phyloP scores from a whole-genome alignment of 2,888 invertebrate genomes.

The Pedicia rivosa region DNA sequence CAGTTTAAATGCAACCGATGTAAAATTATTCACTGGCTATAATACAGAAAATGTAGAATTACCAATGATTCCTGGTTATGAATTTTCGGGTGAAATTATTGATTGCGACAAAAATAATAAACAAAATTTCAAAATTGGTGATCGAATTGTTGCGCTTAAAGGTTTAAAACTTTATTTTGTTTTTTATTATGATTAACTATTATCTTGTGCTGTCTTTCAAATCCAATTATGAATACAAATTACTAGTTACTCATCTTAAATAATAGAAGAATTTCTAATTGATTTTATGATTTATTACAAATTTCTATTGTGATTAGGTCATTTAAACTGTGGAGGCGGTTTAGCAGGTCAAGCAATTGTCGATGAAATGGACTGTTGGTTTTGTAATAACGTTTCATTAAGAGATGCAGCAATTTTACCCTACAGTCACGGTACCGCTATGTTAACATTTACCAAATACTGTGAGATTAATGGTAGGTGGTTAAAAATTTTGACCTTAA shows the following conservation, averaged over 20 bases:
- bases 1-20: constrained; percentile 47
- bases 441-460: constrained; percentile 41
- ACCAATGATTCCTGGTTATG: constrained; percentile 48
- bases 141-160: constrained; percentile 4
- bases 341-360: constrained; percentile 43
- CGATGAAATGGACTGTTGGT: constrained; percentile 38
- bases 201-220: too few species aligned
- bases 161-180: neutral
- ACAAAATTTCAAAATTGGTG: constrained; percentile 11
- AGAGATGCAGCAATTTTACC: constrained; percentile 40
- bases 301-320: constrained; percentile 13
- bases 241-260: too few species aligned
- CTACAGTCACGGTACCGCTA: constrained; percentile 46
- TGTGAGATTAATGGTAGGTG: constrained; percentile 22
- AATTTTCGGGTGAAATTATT: constrained; percentile 42
- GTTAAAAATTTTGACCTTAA: too few species aligned
- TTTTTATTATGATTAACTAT: too few species aligned
- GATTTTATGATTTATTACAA: neutral
- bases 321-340: constrained; percentile 28
- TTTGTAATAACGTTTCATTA: constrained; percentile 36
- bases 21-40: constrained; percentile 35
- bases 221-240: too few species aligned
- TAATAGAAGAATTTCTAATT: too few species aligned
- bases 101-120: constrained; percentile 36
- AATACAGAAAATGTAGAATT: constrained; percentile 27